Percentiles rank a stretch among this genome's conserved stretches.
phyloP scores from a whole-genome alignment of 2,797 vertebrate species.

The Pangasius larnaudii region DNA sequence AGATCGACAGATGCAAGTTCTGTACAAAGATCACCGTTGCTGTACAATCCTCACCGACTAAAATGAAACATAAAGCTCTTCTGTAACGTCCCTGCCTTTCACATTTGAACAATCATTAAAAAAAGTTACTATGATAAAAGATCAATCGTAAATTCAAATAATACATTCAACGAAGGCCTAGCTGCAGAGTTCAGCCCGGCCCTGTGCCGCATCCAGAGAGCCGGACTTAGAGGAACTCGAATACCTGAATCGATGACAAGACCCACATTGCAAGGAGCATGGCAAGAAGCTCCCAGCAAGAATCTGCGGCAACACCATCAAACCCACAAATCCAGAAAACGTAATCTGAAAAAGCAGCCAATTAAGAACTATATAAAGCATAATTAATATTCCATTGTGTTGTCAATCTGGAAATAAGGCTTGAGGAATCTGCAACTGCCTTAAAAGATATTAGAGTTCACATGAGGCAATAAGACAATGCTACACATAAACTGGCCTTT shows the following conservation, averaged over 20 bases:
- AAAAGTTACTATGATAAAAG: constrained; percentile 30
- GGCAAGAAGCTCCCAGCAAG: constrained; percentile 30
- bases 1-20: constrained; percentile 61
- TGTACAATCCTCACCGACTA: constrained; percentile 74
- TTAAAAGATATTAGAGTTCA: constrained; percentile 57
- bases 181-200: constrained; percentile 76
- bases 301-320: constrained; percentile 44
- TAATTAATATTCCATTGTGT: constrained; percentile 54
- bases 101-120: constrained; percentile 47
- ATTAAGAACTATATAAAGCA: constrained; percentile 27
- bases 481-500: constrained; percentile 55
- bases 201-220: constrained; percentile 58
- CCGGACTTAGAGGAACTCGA: constrained; percentile 48
- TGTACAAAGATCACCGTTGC: constrained; percentile 72
- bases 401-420: constrained; percentile 62
- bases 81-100: constrained; percentile 60
- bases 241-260: constrained; percentile 62
- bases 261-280: constrained; percentile 38
- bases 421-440: constrained; percentile 59
- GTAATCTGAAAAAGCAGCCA: constrained; percentile 48
- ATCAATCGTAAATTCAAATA: constrained; percentile 37
- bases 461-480: constrained; percentile 45
- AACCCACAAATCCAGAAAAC: constrained; percentile 32
- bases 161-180: constrained; percentile 88
- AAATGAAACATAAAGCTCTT: constrained; percentile 64